Conservation (phyloP, 1,140 invertebrate genomes). For the Tenebrio molitor region DNA sequence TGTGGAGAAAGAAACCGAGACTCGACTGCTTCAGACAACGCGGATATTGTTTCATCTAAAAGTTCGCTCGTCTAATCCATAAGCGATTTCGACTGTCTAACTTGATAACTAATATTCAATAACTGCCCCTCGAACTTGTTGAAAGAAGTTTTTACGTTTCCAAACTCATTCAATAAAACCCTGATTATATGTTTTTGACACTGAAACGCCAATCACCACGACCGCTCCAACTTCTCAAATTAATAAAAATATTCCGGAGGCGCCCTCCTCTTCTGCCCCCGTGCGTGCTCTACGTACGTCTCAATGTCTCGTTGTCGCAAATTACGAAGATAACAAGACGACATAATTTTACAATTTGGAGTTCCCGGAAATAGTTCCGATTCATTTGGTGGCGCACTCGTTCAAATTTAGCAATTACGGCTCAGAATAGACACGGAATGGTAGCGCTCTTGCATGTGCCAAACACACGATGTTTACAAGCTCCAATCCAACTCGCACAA, state of each 20-base stretch:
- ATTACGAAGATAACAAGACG: too few species aligned
- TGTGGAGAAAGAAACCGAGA: conserved; percentile 43
- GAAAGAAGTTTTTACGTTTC: conserved; percentile 28
- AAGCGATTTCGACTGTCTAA: conserved; percentile 41
- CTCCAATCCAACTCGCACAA: too few species aligned
- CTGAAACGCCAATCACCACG: neutral
- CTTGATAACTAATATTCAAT: conserved; percentile 46
- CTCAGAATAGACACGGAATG: too few species aligned
- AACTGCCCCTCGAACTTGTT: conserved; percentile 38
- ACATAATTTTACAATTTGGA: too few species aligned
- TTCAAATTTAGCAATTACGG: too few species aligned
- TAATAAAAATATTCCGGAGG: neutral
- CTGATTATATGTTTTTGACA: conserved; percentile 35
- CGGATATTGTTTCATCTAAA: conserved; percentile 50
- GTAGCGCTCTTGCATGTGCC: too few species aligned
- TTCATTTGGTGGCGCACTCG: too few species aligned
- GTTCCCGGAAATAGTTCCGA: too few species aligned
- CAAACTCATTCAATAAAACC: conserved; percentile 27
- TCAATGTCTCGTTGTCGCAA: too few species aligned
- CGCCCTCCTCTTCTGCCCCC: neutral
- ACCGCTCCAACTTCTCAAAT: neutral
- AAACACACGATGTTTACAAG: too few species aligned
- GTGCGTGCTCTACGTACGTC: too few species aligned
- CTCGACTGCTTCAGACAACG: conserved; percentile 42
- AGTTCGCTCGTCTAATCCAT: conserved; percentile 44